Conservation (phyloP, 2,888 invertebrate genomes). For the Lysandra coridon region DNA sequence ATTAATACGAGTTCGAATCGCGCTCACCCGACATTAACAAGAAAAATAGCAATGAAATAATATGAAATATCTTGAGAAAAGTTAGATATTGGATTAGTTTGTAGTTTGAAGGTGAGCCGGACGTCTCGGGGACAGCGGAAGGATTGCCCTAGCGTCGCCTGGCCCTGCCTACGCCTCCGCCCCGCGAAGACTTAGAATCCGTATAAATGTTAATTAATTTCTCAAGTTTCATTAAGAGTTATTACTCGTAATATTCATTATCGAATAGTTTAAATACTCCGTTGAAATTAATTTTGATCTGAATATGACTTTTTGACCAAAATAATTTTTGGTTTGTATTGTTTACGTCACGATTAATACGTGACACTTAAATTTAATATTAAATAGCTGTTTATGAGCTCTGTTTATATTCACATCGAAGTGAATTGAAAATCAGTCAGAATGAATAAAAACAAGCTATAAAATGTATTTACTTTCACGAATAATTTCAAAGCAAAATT, state of each 20-base stretch:
- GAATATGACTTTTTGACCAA: no score
- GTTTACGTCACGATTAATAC: no score
- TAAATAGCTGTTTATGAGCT: background rate
- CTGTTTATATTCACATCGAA: background rate
- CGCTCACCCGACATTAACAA: background rate
- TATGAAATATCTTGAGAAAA: background rate
- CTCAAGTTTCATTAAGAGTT: background rate
- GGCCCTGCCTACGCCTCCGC: background rate
- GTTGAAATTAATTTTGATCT: no score
- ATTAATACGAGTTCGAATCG: background rate
- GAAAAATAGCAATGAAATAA: background rate
- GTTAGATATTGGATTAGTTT: slow-evolving; percentile 1
- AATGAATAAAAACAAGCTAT: background rate
- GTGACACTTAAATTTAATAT: no score
- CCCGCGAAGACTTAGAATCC: no score
- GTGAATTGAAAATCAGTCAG: background rate
- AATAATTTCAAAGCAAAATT: background rate
- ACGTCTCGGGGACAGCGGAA: background rate
- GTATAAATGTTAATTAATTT: background rate
- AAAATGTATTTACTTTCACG: background rate
- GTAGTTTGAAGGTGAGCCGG: slow-evolving; percentile 3
- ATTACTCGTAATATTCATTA: background rate
- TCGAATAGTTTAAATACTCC: no score
- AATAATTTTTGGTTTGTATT: no score
- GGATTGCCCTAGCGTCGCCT: background rate